These are phyloP conservation scores for Suillia variegata DNA, from an alignment of 2,888 invertebrate genomes.

Conservation along the genomic window DNA sequence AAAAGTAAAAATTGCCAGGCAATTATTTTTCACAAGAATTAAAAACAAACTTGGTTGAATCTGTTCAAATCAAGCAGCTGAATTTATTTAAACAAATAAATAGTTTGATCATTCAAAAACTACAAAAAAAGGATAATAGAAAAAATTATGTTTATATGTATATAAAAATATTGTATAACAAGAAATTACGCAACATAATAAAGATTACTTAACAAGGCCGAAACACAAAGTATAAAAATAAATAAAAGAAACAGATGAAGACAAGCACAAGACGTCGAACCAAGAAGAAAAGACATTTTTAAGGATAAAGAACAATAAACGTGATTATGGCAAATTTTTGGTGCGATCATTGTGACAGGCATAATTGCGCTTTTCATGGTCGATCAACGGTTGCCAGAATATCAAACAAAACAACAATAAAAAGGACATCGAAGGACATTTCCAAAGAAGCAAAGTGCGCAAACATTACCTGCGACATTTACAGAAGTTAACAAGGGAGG, in stretches of 20 bases:
- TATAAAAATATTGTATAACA: neutral
- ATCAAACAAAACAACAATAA: neutral
- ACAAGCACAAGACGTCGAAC: neutral
- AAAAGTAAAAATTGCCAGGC: too few relatives aligned
- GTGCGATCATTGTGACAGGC: slow-evolving; percentile 42
- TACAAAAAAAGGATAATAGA: neutral
- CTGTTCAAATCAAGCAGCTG: neutral
- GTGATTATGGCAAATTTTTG: slow-evolving; percentile 55
- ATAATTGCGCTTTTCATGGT: slow-evolving; percentile 46
- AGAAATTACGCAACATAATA: neutral
- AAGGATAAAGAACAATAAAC: slow-evolving; percentile 10
- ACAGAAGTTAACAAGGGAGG: neutral
- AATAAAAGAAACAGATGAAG: neutral
- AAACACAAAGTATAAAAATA: neutral
- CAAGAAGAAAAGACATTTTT: neutral
- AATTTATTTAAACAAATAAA: neutral
- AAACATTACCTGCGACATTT: neutral
- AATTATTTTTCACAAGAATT: too few relatives aligned
- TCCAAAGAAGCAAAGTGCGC: neutral
- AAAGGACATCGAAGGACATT: neutral
- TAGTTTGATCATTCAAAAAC: neutral
- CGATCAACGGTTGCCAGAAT: slow-evolving; percentile 11
- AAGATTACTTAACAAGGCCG: neutral
- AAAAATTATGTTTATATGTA: too few relatives aligned
- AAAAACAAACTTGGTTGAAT: too few relatives aligned